Base-by-base conservation (phyloP, 2,113 vertebrate species). In the Menura novaehollandiae region DNA sequence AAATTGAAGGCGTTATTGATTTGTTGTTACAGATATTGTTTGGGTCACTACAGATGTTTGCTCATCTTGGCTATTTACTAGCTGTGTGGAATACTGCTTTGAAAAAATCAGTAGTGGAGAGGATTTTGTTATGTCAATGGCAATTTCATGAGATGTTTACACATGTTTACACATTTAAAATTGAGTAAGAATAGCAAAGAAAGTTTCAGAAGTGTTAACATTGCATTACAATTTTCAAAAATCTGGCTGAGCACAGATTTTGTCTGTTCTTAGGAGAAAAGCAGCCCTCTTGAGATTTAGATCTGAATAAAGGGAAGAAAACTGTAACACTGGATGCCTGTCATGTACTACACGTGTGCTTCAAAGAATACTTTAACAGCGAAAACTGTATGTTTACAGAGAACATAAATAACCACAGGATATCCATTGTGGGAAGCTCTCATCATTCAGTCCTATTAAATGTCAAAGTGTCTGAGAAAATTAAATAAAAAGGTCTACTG, bases 371-470 rank as follows among this genome's bases (percentile, higher is more conserved):
- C 12, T 52, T 80, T 79, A 82, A 86, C 30, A 86, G n/a, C 12
- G 72, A 78, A 89, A 85, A 67, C 32, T 63, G 4, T 41, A 35
- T 87, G 24, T 85, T 93, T 91, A 78, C 6, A 2, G 35, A 59
- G 33, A 88, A 66, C 32, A 81, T 88, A 93, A 97, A 95, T 92
- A 95, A 93, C 35, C 52, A 93, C 33, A 43, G 35, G 19, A 63
- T 89, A 51, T 15, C 51, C 47, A 85, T 78, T 93, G 39, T 90
- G 26, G 43, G 72, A 93, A 85, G 11, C 6, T 69, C 72, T 91
- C 63, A 82, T 91, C 91, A 92, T 92, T 96, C 85, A 93, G 44
- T 66, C 20, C 43, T 87, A 92, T 89, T 93, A 92, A 89, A 93
- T 74, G 77, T 71, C 73, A 91, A 75, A 84, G 10, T 85, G 22